These are phyloP conservation scores for Digitonthophagus gazella DNA, from an alignment of 2,888 invertebrate species.

Conservation along the genomic window DNA sequence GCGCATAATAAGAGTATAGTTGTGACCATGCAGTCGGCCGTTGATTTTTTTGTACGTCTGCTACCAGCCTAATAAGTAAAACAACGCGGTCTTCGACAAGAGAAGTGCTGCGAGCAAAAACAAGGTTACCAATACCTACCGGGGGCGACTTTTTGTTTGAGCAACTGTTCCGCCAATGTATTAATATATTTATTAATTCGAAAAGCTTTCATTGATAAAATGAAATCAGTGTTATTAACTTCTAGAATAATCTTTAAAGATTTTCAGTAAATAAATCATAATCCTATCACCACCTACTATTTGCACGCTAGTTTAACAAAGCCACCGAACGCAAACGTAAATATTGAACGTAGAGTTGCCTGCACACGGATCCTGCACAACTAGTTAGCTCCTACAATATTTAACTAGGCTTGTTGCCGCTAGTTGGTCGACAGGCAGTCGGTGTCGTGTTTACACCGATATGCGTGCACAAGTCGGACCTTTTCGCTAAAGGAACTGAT, in stretches of 20 bases:
- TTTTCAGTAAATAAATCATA: background rate
- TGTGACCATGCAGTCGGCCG: conserved; percentile 1
- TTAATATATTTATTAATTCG: background rate
- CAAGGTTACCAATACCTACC: background rate
- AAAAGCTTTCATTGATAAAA: too few relatives aligned
- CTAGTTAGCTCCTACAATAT: background rate
- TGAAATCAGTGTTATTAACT: too few relatives aligned
- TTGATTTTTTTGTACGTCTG: background rate
- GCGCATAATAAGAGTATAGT: conserved; percentile 2
- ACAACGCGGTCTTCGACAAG: background rate
- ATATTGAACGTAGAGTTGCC: background rate
- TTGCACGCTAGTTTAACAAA: background rate
- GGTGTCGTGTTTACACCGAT: background rate
- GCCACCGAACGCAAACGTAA: background rate
- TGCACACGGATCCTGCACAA: background rate
- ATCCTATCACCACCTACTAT: background rate
- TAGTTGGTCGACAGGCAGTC: background rate
- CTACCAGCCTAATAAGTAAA: background rate
- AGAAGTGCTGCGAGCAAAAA: background rate
- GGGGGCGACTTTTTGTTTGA: background rate
- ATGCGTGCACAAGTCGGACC: background rate
- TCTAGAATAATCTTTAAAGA: background rate
- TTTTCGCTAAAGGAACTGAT: background rate
- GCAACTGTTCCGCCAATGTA: background rate
- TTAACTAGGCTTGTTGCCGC: background rate